These are phyloP conservation scores for Cheiracanthium punctorium DNA, from an alignment of 2,888 invertebrate genomes.

Conservation along the genomic window DNA sequence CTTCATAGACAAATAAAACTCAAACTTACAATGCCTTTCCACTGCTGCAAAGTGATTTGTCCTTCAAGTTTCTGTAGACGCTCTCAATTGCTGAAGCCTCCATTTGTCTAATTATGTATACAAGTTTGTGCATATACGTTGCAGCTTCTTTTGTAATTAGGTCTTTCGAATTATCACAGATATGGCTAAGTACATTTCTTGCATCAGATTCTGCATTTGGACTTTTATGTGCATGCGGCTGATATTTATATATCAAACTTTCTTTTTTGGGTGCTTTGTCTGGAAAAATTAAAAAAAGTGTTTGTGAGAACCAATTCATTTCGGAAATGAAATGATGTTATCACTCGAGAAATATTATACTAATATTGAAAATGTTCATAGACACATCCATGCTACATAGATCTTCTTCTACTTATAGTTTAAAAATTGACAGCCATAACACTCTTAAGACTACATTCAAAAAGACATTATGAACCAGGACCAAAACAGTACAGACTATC, in stretches of 20 bases:
- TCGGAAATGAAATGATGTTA: too few species aligned
- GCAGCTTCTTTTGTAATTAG: conserved; percentile 38
- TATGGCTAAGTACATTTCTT: conserved; percentile 32
- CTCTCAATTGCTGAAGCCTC: conserved; percentile 19
- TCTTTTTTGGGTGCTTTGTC: conserved; percentile 46
- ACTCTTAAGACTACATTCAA: too few species aligned
- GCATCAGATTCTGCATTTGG: conserved; percentile 31
- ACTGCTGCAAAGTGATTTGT: conserved; percentile 36
- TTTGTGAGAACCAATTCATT: neutral
- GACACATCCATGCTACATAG: neutral
- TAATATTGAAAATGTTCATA: neutral
- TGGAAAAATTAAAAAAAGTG: conserved; percentile 9
- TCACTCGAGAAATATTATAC: too few species aligned
- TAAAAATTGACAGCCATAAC: too few species aligned
- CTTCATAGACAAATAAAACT: too few species aligned
- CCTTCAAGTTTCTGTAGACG: conserved; percentile 38
- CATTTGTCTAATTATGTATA: conserved; percentile 34
- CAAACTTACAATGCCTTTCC: conserved; percentile 49
- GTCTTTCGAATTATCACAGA: conserved; percentile 33
- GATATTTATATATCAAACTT: conserved; percentile 44
- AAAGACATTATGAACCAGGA: too few species aligned
- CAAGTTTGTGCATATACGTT: conserved; percentile 29
- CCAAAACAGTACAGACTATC: too few species aligned
- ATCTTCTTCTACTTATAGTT: too few species aligned
- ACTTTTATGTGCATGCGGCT: conserved; percentile 5